Percentiles rank a stretch among this genome's conserved stretches.
phyloP scores from a whole-genome alignment of 1,140 invertebrate species.

The Agrilus planipennis region DNA sequence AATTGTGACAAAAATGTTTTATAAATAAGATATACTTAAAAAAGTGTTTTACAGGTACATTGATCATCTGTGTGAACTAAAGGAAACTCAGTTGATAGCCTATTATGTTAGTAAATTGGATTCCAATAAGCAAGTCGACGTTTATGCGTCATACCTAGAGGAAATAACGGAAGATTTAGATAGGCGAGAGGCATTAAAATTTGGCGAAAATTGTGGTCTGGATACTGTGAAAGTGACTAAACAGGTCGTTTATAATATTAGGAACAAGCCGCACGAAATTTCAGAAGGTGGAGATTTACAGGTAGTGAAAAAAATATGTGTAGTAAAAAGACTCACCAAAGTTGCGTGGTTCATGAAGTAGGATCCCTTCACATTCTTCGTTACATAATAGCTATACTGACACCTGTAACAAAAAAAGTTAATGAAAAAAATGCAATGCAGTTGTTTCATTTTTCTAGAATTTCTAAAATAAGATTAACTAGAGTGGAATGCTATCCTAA shows the following conservation, averaged over 20 bases:
- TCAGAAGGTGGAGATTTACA: slow-evolving; percentile 17
- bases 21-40: slow-evolving; percentile 9
- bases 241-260: slow-evolving; percentile 68
- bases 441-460: not conserved
- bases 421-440: not conserved
- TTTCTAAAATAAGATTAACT: not conserved
- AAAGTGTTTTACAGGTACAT: slow-evolving; percentile 36
- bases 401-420: not conserved
- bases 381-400: not conserved
- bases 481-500: not conserved
- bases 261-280: slow-evolving; percentile 19
- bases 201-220: slow-evolving; percentile 62
- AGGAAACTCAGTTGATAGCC: slow-evolving; percentile 68
- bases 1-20: slow-evolving; percentile 2
- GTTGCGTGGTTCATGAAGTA: not conserved
- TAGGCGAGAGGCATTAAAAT: slow-evolving; percentile 44
- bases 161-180: slow-evolving; percentile 52
- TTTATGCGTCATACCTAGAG: slow-evolving; percentile 72
- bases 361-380: no score
- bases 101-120: slow-evolving; percentile 72
- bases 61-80: slow-evolving; percentile 54
- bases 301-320: slow-evolving; percentile 6
- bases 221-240: slow-evolving; percentile 75
- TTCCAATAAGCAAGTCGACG: slow-evolving; percentile 51
- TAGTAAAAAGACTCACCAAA: not conserved